Percentiles rank a stretch among this genome's conserved stretches.
Evolutionary conservation across 2,888 invertebrate species (phyloP).

Genomic region (Xestia sexstrigata): DNA sequence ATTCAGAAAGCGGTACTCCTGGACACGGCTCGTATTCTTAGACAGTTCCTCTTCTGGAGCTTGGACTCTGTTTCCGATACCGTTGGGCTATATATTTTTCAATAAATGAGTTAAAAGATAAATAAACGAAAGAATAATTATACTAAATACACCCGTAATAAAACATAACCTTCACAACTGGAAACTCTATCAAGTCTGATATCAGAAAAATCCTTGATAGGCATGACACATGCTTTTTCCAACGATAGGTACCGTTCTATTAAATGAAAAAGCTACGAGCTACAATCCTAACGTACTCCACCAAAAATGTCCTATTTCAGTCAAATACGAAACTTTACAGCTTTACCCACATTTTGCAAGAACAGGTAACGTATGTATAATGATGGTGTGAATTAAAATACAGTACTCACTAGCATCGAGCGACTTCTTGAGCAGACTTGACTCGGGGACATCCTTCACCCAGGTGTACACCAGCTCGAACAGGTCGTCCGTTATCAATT

Average conservation of each 20-base stretch:
- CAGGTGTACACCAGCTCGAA: slow-evolving; percentile 95
- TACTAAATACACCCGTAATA: background rate
- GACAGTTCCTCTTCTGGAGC: too few relatives aligned
- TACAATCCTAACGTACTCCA: background rate
- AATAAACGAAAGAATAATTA: background rate
- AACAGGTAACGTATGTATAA: background rate
- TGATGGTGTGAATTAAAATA: background rate
- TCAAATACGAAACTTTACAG: background rate
- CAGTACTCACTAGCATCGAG: slow-evolving; percentile 92
- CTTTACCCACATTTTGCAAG: background rate
- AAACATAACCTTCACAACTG: background rate
- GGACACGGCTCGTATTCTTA: too few relatives aligned
- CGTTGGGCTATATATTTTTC: too few relatives aligned
- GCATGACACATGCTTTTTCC: background rate
- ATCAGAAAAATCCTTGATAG: background rate
- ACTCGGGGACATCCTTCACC: slow-evolving; percentile 93
- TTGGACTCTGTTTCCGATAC: too few relatives aligned
- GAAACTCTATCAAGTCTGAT: background rate
- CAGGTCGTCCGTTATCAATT: slow-evolving; percentile 93
- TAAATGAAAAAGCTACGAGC: background rate
- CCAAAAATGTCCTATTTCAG: background rate
- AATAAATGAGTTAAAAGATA: too few relatives aligned
- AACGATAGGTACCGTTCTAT: too few relatives aligned
- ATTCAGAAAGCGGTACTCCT: too few relatives aligned
- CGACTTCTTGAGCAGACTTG: slow-evolving; percentile 94